Evolutionary conservation across 2,888 invertebrate genomes (phyloP), one percentile per base, ranked within the genome.

Genomic region (Kryphioiulus occultus): DNA sequence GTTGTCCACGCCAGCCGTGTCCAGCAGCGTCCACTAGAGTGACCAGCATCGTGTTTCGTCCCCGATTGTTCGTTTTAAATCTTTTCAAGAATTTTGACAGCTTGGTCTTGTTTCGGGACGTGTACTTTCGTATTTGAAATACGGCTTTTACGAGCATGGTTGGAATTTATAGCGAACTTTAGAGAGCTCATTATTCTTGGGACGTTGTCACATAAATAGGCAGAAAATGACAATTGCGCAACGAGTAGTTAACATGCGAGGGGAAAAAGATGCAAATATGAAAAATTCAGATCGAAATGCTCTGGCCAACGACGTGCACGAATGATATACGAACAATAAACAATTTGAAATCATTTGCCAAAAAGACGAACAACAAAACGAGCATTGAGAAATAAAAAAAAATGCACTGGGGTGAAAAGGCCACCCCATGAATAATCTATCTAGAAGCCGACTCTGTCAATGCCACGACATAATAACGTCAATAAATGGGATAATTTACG

Each of bases 191-290:
- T 68, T 68, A 68, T 68, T 68, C 68, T 68, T 68, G 26, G 5
- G 68, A 4, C 22, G 68, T 68, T 68, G 68, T 68, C 68, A 68
- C 68, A 68, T 68, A 68, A 68, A 68, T 68, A 68, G 68, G 68
- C 68, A 68, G 68, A 68, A 68, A 68, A 68, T 68, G 68, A 68
- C 68, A 68, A 68, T 68, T 68, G 22, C 4, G 68, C 22, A 68
- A 26, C 68, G 10, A n/a, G n/a, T n/a, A n/a, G n/a, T n/a, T n/a
- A n/a, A n/a, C n/a, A n/a, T n/a, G n/a, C n/a, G n/a, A 53, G 26
- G 26, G 22, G 68, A 68, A 68, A 5, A 7, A 22, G 68, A 26
- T 68, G 68, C 68, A 68, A 68, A 68, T 22, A 68, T 22, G 68
- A 68, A 22, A 68, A 26, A 68, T 68, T n/a, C 22, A 68, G 68